These are phyloP conservation scores for Nannoperca obscura DNA, from an alignment of 2,797 vertebrate species.

Conservation along the genomic window DNA sequence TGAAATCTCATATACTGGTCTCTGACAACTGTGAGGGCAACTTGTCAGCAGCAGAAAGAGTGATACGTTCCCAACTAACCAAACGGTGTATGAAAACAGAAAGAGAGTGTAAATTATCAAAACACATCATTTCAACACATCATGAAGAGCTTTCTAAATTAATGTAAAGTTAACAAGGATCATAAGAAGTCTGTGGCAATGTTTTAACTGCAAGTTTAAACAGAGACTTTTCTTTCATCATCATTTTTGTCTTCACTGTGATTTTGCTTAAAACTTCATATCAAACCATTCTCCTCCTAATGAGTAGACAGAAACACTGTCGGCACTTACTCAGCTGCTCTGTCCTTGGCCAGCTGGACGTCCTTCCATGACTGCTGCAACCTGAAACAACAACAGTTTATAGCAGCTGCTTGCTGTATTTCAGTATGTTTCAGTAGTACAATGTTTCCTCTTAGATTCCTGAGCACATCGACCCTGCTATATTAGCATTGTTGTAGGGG, in stretches of 20 bases:
- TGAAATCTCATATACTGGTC: background rate
- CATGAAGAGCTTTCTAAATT: background rate
- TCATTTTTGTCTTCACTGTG: background rate
- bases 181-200: background rate
- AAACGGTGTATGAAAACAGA: background rate
- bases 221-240: background rate
- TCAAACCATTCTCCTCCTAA: background rate
- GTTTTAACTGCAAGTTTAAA: background rate
- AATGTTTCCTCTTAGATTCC: background rate
- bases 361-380: constrained; percentile 82
- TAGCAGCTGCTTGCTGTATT: background rate
- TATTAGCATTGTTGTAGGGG: background rate
- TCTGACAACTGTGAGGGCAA: background rate
- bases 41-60: background rate
- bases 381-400: constrained; percentile 60
- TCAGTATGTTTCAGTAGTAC: background rate
- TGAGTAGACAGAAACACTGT: background rate
- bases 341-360: constrained; percentile 70
- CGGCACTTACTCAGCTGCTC: constrained; percentile 72
- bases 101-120: background rate
- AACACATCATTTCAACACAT: background rate
- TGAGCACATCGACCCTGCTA: background rate
- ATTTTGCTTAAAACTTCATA: background rate
- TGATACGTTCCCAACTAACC: background rate
- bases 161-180: background rate